Evolutionary conservation across 92 coral and sea anemone species (phyloP).

Genomic region (Actinernus sp.): DNA sequence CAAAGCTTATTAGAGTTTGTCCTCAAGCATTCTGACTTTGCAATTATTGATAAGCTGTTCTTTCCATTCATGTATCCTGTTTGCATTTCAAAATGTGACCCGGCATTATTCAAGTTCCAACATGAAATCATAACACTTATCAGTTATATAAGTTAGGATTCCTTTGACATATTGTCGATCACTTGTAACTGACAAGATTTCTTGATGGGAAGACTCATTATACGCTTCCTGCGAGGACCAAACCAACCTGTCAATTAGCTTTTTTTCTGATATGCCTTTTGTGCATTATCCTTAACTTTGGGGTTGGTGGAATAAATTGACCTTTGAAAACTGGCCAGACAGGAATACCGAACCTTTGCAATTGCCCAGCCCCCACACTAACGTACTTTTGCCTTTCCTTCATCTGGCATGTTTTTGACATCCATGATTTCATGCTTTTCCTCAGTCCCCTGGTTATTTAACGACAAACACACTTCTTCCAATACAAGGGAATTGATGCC

Average conservation of each 20-base stretch:
- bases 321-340: neutral
- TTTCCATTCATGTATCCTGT: too few relatives aligned
- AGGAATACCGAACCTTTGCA: slow-evolving; percentile 27
- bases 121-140: slow-evolving; percentile 16
- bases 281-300: neutral
- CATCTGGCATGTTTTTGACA: slow-evolving; percentile 23
- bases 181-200: slow-evolving; percentile 20
- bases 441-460: neutral
- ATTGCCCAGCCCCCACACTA: slow-evolving; percentile 61
- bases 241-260: neutral
- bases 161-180: slow-evolving; percentile 8
- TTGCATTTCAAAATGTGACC: too few relatives aligned
- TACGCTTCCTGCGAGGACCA: neutral
- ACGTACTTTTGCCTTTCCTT: slow-evolving; percentile 38
- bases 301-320: neutral
- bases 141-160: slow-evolving; percentile 25
- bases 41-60: too few relatives aligned
- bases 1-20: too few relatives aligned
- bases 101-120: slow-evolving; percentile 27
- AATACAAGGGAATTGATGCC: neutral
- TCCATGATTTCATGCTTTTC: neutral
- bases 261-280: neutral
- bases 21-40: too few relatives aligned
- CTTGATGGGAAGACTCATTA: neutral
- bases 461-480: neutral